These are phyloP conservation scores for Martes flavigula DNA, from an alignment of 2,797 vertebrate species.

Conservation along the genomic window DNA sequence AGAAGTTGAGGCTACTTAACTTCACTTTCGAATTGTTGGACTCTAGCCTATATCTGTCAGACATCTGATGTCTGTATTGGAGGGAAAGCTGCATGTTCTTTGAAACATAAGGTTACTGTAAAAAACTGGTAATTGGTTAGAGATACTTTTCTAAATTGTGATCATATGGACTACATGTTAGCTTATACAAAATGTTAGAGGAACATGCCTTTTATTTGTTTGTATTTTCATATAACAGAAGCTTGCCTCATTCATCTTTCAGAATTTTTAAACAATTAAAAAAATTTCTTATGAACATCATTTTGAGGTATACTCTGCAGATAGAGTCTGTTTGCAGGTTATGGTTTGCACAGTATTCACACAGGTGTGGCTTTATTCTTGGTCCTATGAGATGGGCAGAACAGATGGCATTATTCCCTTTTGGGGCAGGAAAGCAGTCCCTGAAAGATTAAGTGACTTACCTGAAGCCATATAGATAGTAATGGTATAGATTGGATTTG, in stretches of 20 bases:
- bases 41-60: not conserved
- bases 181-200: not conserved
- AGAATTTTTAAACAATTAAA: not conserved
- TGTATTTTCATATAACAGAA: not conserved
- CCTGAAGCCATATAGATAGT: not conserved
- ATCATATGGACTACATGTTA: not conserved
- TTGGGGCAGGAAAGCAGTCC: not conserved
- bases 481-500: not conserved
- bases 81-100: conserved; percentile 13
- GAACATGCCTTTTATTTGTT: not conserved
- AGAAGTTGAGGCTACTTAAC: not conserved
- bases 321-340: not conserved
- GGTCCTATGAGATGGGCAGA: not conserved
- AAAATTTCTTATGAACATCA: not conserved
- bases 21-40: not conserved
- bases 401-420: not conserved
- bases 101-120: not conserved
- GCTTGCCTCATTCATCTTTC: not conserved
- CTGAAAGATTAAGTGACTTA: not conserved
- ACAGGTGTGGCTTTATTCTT: not conserved
- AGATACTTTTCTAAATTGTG: not conserved
- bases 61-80: not conserved
- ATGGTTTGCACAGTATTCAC: not conserved
- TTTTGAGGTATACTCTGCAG: not conserved
- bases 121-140: not conserved